Conservation (phyloP, 2,888 invertebrate genomes). For the Eudemis profundana region DNA sequence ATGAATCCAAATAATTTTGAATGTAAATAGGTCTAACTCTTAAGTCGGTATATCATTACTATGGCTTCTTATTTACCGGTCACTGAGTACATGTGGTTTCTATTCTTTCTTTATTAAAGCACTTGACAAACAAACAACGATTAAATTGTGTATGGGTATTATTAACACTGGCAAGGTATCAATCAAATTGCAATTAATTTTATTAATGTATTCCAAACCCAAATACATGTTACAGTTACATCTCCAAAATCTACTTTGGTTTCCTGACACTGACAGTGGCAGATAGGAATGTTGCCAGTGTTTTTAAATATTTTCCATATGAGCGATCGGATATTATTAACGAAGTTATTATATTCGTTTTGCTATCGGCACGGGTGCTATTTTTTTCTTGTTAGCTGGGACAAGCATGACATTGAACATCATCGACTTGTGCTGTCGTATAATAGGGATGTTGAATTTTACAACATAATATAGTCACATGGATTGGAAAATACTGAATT, state of each 20-base stretch:
- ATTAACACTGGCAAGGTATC: constrained; percentile 5
- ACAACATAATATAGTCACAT: too few relatives aligned
- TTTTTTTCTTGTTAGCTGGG: too few relatives aligned
- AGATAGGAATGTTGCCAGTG: neutral
- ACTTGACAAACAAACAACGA: neutral
- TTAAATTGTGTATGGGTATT: neutral
- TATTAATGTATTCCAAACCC: constrained; percentile 4
- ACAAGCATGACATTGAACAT: too few relatives aligned
- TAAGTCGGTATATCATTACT: constrained; percentile 8
- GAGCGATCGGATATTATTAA: neutral
- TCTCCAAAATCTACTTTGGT: neutral
- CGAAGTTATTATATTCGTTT: too few relatives aligned
- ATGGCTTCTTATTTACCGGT: constrained; percentile 28
- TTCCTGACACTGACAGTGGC: neutral
- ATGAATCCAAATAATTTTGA: neutral
- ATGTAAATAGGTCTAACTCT: neutral
- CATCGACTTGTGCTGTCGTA: too few relatives aligned
- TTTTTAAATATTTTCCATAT: neutral
- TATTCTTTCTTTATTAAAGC: neutral
- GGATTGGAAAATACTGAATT: too few relatives aligned
- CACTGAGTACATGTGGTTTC: neutral
- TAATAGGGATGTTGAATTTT: too few relatives aligned
- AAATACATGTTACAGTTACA: neutral
- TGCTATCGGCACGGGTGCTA: too few relatives aligned
- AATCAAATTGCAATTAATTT: neutral